Evolutionary conservation across 2,888 invertebrate species (phyloP).

Genomic region (Xestoiulus laeticollis): DNA sequence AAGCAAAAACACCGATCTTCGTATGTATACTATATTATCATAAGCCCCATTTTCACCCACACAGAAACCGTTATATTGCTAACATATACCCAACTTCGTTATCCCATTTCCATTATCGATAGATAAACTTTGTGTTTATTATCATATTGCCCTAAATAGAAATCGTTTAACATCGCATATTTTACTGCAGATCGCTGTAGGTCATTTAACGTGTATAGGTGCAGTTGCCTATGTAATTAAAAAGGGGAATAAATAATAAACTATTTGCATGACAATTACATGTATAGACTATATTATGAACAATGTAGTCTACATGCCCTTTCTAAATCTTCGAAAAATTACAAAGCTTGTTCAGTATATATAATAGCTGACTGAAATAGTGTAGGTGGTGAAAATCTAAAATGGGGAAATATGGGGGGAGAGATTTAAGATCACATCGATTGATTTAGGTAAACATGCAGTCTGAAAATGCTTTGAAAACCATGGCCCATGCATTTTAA

Average conservation of each 20-base stretch:
- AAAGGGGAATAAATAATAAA: background rate
- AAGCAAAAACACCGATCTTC: background rate
- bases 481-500: too few species aligned
- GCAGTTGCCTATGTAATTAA: background rate
- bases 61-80: background rate
- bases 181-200: background rate
- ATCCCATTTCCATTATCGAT: background rate
- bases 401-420: too few species aligned
- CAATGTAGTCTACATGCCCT: background rate
- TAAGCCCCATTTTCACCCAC: background rate
- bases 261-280: background rate
- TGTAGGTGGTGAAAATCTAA: too few species aligned
- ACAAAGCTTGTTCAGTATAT: too few species aligned
- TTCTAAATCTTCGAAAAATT: background rate
- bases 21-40: background rate
- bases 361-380: too few species aligned
- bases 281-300: background rate
- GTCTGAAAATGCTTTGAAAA: too few species aligned
- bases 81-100: background rate
- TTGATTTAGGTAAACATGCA: too few species aligned
- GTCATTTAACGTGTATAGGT: background rate
- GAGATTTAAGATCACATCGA: too few species aligned
- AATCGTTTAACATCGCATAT: background rate
- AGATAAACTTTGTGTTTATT: background rate
- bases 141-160: background rate